phyloP scores from a whole-genome alignment of 2,888 invertebrate genomes.

The Cotesia congregata region DNA sequence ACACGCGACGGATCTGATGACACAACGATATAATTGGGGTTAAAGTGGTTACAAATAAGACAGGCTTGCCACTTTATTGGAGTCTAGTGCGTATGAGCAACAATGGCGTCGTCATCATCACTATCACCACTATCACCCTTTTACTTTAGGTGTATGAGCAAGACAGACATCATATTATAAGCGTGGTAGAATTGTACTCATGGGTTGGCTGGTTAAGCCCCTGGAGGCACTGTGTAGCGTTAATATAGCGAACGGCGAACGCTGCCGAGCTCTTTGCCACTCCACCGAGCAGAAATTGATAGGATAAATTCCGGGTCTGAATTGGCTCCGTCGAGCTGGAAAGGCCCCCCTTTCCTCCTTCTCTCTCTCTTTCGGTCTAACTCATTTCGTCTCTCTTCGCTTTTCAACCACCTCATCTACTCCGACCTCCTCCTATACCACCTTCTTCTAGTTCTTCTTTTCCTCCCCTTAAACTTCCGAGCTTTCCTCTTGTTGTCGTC shows the following conservation, averaged over 20 bases:
- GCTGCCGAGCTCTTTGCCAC: slow-evolving; percentile 74
- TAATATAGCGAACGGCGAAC: slow-evolving; percentile 69
- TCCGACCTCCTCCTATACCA: slow-evolving; percentile 34
- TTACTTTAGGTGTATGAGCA: slow-evolving; percentile 30
- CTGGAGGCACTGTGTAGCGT: slow-evolving; percentile 65
- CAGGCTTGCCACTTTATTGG: slow-evolving; percentile 56
- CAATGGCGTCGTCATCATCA: slow-evolving; percentile 50
- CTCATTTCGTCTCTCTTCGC: slow-evolving; percentile 43
- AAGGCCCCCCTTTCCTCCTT: slow-evolving; percentile 64
- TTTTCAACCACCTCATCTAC: slow-evolving; percentile 37
- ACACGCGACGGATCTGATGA: slow-evolving; percentile 12
- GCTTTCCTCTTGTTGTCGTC: slow-evolving; percentile 38
- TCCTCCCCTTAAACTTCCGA: slow-evolving; percentile 36
- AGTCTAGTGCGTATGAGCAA: slow-evolving; percentile 54
- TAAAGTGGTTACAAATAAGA: slow-evolving; percentile 58
- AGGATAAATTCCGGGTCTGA: slow-evolving; percentile 77
- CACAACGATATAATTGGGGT: slow-evolving; percentile 52
- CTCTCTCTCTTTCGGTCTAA: slow-evolving; percentile 43
- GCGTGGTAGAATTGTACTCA: slow-evolving; percentile 56
- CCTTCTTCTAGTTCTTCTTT: slow-evolving; percentile 23
- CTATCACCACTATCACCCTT: slow-evolving; percentile 44
- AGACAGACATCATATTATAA: slow-evolving; percentile 57
- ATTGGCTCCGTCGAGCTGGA: slow-evolving; percentile 75
- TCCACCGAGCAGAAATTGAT: slow-evolving; percentile 77
- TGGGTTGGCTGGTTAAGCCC: slow-evolving; percentile 49